Base-by-base conservation (phyloP, 2,113 vertebrate species). In the Silurus glanis region DNA sequence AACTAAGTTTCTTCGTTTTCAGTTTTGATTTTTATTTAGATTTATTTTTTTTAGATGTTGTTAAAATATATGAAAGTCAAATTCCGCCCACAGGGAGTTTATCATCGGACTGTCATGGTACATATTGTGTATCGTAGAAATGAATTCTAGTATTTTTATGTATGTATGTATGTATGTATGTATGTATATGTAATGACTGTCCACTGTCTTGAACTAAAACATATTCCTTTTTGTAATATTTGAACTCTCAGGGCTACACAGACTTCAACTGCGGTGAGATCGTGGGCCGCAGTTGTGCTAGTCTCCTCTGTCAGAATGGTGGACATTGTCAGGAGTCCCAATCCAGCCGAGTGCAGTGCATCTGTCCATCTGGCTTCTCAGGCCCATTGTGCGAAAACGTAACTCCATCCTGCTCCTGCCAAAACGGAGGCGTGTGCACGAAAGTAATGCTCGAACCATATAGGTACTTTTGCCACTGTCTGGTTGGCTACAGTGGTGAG, bases 361-460 rank as follows among this genome's bases (percentile, higher is more conserved):
- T 90, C 87, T 99, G 97, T 87, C 95, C 86, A 51, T 81, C 67
- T 0, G 96, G 95, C 83, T 96, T 95, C 85, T 88, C 85, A 2
- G 96, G 96, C 47, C 85, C 91, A 12, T 94, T 91, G 75, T 99
- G 97, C 2, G 96, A 96, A 80, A 91, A 87, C 82, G 0, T 92
- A 59, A 80, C 90, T 10, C 67, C 2, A 1, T n/a, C 59, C 58
- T 98, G 97, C 88, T 89, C 89, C 28, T 99, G 97, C 93, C 93
- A 93, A 74, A 97, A 99, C 0, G 96, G 97, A 5, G 97, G 97
- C 10, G 94, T 90, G 91, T 98, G 97, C 91, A 45, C 91, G 45
- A 91, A 91, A 64, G 94, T 95, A 89, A 89, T 90, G 16, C 91
- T 93, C 86, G 92, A 95, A 69, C 94, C 94, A 0, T 94, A 91